Percentiles rank a stretch among this genome's conserved stretches.
Conservation (phyloP, 2,888 invertebrate genomes). For the Lissonota sp. region DNA sequence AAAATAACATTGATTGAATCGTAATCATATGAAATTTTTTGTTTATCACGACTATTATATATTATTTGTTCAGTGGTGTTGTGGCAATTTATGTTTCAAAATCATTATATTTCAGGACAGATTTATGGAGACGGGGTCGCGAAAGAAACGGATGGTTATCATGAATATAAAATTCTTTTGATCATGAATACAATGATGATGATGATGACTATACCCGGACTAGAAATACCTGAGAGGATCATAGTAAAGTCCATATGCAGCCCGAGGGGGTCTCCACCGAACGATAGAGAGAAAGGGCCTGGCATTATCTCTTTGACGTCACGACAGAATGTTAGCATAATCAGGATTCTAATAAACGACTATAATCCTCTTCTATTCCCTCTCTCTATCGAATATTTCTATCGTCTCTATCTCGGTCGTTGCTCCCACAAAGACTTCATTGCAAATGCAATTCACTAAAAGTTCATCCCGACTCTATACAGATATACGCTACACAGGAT, state of each 20-base stretch:
- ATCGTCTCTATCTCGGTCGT: too few relatives aligned
- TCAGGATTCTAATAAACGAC: conserved; percentile 1
- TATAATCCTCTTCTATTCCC: neutral
- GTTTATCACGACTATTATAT: too few relatives aligned
- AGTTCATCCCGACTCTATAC: too few relatives aligned
- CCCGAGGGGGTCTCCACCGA: conserved; percentile 1
- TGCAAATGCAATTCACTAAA: too few relatives aligned
- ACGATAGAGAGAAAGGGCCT: conserved; percentile 5
- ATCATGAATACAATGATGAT: neutral
- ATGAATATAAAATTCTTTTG: neutral
- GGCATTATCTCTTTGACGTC: conserved; percentile 64
- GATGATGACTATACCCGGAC: too few relatives aligned
- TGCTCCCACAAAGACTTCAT: too few relatives aligned
- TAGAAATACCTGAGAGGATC: too few relatives aligned
- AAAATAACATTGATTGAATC: neutral
- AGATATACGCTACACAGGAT: too few relatives aligned
- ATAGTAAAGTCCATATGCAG: conserved; percentile 38
- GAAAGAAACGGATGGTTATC: neutral
- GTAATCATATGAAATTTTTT: neutral
- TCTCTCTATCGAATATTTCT: neutral
- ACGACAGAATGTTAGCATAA: conserved; percentile 61
- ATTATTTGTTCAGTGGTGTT: too few relatives aligned
- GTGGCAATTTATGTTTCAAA: too few relatives aligned
- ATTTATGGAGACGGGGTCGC: neutral
- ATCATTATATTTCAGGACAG: too few relatives aligned